A percentile compares a stretch with the other conserved stretches of the same genome.
phyloP scores from a whole-genome alignment of 2,797 vertebrate genomes.

The Heterohyrax brucei region DNA sequence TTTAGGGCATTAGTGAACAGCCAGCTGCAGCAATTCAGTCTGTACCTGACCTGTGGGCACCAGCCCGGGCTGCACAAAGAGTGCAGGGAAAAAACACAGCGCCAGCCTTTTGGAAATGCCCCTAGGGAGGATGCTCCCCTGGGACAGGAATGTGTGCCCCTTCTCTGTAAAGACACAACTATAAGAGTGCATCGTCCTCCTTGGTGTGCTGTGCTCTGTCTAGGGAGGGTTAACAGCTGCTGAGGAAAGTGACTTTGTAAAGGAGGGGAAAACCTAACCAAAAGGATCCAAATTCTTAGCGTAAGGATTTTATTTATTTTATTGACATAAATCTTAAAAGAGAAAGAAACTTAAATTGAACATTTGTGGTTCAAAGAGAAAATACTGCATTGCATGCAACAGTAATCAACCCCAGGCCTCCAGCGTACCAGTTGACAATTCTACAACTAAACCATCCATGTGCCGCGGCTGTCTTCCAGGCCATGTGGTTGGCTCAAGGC shows the following conservation, averaged over 20 bases:
- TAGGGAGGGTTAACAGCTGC: too few relatives aligned
- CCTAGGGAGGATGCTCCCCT: background rate
- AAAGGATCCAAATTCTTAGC: background rate
- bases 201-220: background rate
- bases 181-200: background rate
- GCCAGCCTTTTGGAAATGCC: background rate
- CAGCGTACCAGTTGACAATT: constrained; percentile 83
- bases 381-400: constrained; percentile 72
- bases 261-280: background rate
- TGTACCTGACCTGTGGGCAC: too few relatives aligned
- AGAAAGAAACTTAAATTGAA: too few relatives aligned
- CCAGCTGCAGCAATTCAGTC: background rate
- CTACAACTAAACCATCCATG: constrained; percentile 85
- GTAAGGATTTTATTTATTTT: background rate
- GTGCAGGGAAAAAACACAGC: background rate
- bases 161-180: background rate
- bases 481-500: too few relatives aligned
- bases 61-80: too few relatives aligned
- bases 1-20: background rate
- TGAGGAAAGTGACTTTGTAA: background rate
- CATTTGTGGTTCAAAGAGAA: too few relatives aligned
- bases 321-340: too few relatives aligned
- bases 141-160: rapidly evolving
- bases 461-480: too few relatives aligned
- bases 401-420: constrained; percentile 84